Evolutionary conservation across 2,888 invertebrate species (phyloP).

Genomic region (Sphaerophoria taeniata): DNA sequence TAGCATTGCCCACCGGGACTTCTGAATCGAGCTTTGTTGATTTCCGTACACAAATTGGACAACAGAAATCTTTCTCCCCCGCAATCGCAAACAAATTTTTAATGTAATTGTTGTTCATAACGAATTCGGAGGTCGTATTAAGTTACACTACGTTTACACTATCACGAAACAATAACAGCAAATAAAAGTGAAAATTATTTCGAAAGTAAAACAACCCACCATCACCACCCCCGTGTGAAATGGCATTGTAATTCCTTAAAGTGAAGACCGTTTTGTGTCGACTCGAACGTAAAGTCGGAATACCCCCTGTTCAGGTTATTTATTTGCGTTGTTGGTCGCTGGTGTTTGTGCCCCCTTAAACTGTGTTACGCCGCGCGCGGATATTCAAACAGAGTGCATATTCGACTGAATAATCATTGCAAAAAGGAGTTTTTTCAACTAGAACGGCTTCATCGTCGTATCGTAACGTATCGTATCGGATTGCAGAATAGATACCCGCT

Average conservation of each 20-base stretch:
- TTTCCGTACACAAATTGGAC: conserved; percentile 49
- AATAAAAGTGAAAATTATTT: conserved; percentile 60
- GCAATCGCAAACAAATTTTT: conserved; percentile 9
- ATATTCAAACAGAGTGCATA: conserved; percentile 56
- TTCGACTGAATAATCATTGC: conserved; percentile 72
- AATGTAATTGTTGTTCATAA: background rate
- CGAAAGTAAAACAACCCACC: conserved; percentile 42
- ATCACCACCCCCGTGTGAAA: conserved; percentile 1
- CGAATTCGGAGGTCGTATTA: conserved; percentile 26
- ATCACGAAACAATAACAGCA: conserved; percentile 27
- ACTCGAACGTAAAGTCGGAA: background rate
- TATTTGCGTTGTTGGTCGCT: background rate
- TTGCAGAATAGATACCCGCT: conserved; percentile 58
- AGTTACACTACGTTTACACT: conserved; percentile 37
- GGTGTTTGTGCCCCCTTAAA: conserved; percentile 18
- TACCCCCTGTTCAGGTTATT: background rate
- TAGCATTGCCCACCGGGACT: background rate
- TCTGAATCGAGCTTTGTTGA: conserved; percentile 1
- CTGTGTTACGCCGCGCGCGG: conserved; percentile 26
- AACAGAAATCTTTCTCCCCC: conserved; percentile 40
- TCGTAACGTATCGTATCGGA: conserved; percentile 55
- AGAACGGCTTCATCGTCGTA: conserved; percentile 64
- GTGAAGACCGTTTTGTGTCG: conserved; percentile 40
- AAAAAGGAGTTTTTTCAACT: conserved; percentile 73
- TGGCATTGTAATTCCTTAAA: conserved; percentile 37